Conservation (phyloP, 2,888 invertebrate genomes). For the Lithodes maja region DNA sequence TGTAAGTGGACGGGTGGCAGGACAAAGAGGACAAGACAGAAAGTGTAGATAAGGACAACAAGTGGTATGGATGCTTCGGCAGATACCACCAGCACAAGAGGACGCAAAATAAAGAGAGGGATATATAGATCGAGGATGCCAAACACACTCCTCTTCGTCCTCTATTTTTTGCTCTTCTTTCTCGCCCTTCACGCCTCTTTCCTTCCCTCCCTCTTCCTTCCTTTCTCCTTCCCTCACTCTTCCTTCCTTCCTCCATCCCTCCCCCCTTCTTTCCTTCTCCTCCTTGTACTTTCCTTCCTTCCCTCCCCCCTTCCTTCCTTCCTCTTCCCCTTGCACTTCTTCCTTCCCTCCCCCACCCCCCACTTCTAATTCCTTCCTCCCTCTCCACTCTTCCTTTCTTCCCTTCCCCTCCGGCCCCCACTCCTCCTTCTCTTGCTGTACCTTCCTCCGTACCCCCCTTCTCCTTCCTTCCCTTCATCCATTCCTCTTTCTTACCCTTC, state of each 20-base stretch:
- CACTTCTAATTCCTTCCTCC: background rate
- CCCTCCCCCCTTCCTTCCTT: background rate
- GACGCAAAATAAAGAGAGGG: background rate
- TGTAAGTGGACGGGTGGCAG: background rate
- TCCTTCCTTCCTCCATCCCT: background rate
- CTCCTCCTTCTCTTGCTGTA: background rate
- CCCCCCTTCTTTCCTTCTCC: background rate
- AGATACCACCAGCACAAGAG: constrained; percentile 8
- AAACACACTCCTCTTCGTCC: background rate
- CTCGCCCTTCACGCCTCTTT: background rate
- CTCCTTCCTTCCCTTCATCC: no score
- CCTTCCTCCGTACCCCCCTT: no score
- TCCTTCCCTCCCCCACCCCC: background rate
- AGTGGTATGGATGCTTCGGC: background rate
- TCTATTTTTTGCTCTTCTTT: background rate
- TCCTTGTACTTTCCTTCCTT: background rate
- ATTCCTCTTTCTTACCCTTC: no score
- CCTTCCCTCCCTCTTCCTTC: background rate
- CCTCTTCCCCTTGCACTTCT: background rate
- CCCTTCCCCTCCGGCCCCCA: constrained; percentile 1
- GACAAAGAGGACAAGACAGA: background rate
- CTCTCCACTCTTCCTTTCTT: background rate
- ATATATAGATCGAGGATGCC: background rate
- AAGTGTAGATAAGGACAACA: background rate
- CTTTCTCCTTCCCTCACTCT: background rate